Percentiles rank a stretch among this genome's conserved stretches.
These are phyloP conservation scores for Cololabis saira DNA, from an alignment of 2,113 vertebrate species.

Conservation along the genomic window DNA sequence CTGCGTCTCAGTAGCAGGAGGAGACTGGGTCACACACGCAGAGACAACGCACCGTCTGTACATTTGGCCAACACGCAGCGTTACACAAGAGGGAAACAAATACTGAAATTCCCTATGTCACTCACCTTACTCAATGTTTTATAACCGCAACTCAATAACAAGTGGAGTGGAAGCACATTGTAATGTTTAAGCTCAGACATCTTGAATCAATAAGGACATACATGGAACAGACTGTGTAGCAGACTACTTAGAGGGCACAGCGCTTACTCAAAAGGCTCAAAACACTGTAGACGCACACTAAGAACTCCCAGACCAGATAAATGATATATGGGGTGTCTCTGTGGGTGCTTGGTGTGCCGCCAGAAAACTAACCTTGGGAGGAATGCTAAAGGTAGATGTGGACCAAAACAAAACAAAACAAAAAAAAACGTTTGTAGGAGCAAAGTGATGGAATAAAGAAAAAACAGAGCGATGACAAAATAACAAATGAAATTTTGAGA, in stretches of 20 bases:
- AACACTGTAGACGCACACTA: conserved; percentile 10
- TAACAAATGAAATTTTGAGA: not conserved
- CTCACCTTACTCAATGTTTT: conserved; percentile 14
- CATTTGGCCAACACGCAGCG: not conserved
- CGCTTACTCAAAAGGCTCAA: conserved; percentile 45
- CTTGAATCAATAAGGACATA: conserved; percentile 46
- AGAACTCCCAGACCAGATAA: conserved; percentile 29
- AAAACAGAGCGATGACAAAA: not conserved
- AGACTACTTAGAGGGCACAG: conserved; percentile 43
- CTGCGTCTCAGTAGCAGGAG: conserved; percentile 26
- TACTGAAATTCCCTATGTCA: conserved; percentile 5
- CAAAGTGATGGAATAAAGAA: conserved; percentile 6
- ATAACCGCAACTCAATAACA: conserved; percentile 4
- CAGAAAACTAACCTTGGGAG: conserved; percentile 45
- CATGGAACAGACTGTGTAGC: conserved; percentile 32
- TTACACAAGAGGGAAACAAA: conserved; percentile 13
- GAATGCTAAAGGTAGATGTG: conserved; percentile 18
- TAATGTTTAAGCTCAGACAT: conserved; percentile 35
- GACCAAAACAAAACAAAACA: conserved; percentile 25
- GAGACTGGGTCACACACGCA: conserved; percentile 5
- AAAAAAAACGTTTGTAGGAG: conserved; percentile 1
- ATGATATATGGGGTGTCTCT: conserved; percentile 40
- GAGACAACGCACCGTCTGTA: conserved; percentile 8
- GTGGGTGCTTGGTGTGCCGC: conserved; percentile 22
- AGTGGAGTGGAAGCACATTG: conserved; percentile 28